phyloP scores from a whole-genome alignment of 2,797 vertebrate species.

The Bucorvus abyssinicus region DNA sequence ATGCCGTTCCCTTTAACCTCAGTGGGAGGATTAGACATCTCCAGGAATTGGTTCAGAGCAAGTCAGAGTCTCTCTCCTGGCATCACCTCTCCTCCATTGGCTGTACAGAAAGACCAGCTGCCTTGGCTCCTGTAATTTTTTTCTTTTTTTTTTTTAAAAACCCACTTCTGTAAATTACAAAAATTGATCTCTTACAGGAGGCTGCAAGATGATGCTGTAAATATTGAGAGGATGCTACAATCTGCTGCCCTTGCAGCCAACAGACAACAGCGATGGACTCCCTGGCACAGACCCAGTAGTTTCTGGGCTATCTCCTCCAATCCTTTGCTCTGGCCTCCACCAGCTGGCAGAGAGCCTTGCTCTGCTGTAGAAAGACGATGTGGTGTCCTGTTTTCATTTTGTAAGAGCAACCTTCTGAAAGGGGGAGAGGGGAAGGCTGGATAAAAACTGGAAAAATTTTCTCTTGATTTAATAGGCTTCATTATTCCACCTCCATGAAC shows the following conservation, averaged over 20 bases:
- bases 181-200: not conserved
- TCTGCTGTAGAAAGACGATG: not conserved
- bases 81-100: not conserved
- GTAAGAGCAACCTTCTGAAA: constrained; percentile 7
- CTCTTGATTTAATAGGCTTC: not conserved
- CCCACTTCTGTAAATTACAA: not conserved
- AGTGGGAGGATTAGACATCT: not conserved
- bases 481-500: constrained; percentile 27
- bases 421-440: not conserved
- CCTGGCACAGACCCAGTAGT: not conserved
- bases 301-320: not conserved
- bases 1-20: not conserved
- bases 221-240: constrained; percentile 25
- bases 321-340: not conserved
- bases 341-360: not conserved
- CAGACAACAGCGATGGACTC: constrained; percentile 1
- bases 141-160: not conserved
- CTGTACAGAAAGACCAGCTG: not conserved
- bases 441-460: not conserved
- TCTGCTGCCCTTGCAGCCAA: not conserved
- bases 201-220: not conserved
- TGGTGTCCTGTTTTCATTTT: not conserved
- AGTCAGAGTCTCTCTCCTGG: not conserved
- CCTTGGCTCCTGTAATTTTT: not conserved
- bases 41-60: not conserved